Evolutionary conservation across 2,113 vertebrate genomes (phyloP), one percentile per base, ranked within the genome.

Genomic region (Saimiri boliviensis): DNA sequence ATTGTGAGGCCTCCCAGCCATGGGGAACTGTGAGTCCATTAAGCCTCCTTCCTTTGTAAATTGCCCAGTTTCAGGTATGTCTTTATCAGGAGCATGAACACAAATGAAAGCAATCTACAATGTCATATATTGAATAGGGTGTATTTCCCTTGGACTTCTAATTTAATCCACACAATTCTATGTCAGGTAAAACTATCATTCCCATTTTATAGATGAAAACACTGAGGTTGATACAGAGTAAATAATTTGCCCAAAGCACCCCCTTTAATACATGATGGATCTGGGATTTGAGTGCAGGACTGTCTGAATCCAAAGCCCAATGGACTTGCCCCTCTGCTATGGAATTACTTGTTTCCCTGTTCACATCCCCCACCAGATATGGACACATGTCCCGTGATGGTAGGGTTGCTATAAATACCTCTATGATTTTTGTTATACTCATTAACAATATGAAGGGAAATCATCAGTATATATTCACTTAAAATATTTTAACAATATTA

Each of bases 401-500:
- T 17, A 6, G 21, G 17, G 19, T 2, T 86, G 7, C 21, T 54
- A 73, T 5, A 89, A 71, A 89, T 37, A 58, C 47, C 9, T 11
- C 40, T 19, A 71, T 49, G 21, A 63, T 56, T 66, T 89, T 74
- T 89, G 6, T 79, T 54, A 68, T 58, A 56, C 0, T 68, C 17
- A 27, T 90, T 89, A 83, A 23, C 63, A 63, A 77, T 25, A 56
- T 14, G 54, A 87, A 86, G n/a, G 2, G 40, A 76, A 86, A 83
- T 54, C 71, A 49, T 4, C 4, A 21, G 19, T 58, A 90, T 3
- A 58, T 23, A 58, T 45, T 90, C 23, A 81, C 35, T 70, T 10
- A 76, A 77, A 96, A 70, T 37, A 42, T 70, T 90, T 86, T 80
- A 47, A 25, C 93, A 94, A 84, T 58, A 49, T 19, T 68, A 84